Conservation (phyloP, 2,113 vertebrate species). For the Fulmarus glacialis region DNA sequence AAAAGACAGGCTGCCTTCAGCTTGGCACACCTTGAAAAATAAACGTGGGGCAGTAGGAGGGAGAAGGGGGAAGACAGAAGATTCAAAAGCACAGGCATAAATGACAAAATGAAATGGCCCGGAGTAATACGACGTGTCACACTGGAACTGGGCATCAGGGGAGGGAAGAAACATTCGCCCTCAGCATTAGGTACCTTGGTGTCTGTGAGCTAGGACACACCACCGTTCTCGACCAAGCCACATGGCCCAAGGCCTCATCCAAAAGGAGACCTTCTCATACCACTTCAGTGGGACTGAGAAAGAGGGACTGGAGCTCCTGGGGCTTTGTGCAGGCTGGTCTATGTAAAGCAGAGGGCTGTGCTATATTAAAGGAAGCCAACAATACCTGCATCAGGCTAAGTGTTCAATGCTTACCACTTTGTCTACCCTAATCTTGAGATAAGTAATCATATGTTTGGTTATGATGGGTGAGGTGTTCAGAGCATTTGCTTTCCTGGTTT, state of each 20-base stretch:
- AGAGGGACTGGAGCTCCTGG: background rate
- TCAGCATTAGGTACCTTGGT: background rate
- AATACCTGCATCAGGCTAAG: background rate
- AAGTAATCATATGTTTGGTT: background rate
- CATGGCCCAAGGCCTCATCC: background rate
- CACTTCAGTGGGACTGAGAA: background rate
- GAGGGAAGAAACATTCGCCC: background rate
- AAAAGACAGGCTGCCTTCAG: background rate
- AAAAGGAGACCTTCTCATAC: background rate
- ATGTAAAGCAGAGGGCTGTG: background rate
- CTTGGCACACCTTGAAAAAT: background rate
- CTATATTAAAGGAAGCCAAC: background rate
- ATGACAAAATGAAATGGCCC: background rate
- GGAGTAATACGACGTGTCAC: background rate
- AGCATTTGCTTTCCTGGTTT: background rate
- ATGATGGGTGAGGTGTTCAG: background rate
- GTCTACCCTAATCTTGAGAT: background rate
- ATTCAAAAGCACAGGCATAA: background rate
- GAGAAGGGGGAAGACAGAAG: background rate
- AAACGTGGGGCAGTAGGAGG: background rate
- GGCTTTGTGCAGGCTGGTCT: background rate
- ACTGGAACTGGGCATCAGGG: background rate
- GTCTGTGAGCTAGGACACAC: background rate
- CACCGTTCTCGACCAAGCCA: fast-evolving
- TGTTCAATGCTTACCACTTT: background rate